Conservation (phyloP, 30 jellyfish, hydroid and myxozoan species). For the Aurelia sp. region DNA sequence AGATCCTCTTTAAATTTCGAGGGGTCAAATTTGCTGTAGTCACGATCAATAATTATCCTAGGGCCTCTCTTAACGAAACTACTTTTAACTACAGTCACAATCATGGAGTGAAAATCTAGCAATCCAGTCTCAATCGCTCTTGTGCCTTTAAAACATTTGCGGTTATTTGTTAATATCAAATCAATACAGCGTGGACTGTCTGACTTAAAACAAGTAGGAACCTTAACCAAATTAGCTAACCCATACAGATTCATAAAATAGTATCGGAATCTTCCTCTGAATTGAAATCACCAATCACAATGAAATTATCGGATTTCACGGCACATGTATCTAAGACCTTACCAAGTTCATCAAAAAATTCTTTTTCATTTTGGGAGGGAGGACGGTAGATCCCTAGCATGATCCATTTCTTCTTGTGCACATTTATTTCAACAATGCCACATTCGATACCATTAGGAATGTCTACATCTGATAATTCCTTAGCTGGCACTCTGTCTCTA, state of each 20-base stretch:
- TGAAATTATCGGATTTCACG: slow-evolving; percentile 32
- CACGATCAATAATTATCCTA: slow-evolving; percentile 18
- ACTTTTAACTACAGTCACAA: background rate
- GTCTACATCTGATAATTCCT: background rate
- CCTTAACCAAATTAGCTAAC: slow-evolving; percentile 29
- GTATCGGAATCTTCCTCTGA: slow-evolving; percentile 29
- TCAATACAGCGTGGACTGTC: background rate
- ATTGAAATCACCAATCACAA: slow-evolving; percentile 49
- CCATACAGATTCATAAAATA: slow-evolving; percentile 42
- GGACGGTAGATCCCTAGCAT: slow-evolving; percentile 2
- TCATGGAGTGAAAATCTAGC: slow-evolving; percentile 8
- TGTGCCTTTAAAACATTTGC: slow-evolving; percentile 10
- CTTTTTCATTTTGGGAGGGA: slow-evolving; percentile 30
- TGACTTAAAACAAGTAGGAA: background rate
- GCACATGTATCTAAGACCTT: slow-evolving; percentile 25
- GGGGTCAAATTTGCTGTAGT: slow-evolving; percentile 48
- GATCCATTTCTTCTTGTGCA: slow-evolving; percentile 50
- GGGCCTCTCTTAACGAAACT: slow-evolving; percentile 36
- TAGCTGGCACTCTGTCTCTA: slow-evolving; percentile 21
- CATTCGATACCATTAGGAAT: slow-evolving; percentile 29
- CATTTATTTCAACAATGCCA: slow-evolving; percentile 43
- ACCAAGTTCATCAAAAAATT: slow-evolving; percentile 12
- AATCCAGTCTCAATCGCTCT: slow-evolving; percentile 14
- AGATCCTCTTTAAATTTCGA: slow-evolving; percentile 44
- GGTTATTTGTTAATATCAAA: slow-evolving; percentile 1